phyloP scores from a whole-genome alignment of 2,888 invertebrate species.

The Norana najaformis region DNA sequence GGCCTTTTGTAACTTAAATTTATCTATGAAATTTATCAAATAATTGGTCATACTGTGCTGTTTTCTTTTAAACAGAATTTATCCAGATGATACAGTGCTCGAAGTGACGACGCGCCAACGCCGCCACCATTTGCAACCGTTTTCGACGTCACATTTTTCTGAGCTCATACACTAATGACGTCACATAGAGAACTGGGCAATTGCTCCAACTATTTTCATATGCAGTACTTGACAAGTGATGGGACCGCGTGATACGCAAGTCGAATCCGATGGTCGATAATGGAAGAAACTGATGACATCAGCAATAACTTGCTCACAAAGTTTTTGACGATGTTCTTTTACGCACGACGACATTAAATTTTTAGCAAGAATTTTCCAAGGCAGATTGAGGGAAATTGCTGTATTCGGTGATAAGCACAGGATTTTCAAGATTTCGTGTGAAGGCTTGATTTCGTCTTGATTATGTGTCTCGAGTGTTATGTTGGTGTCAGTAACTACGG shows the following conservation, averaged over 20 bases:
- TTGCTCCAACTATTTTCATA: slow-evolving; percentile 13
- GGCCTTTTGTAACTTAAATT: background rate
- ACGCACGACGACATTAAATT: background rate
- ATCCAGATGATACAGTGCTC: background rate
- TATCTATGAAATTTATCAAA: background rate
- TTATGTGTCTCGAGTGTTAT: background rate
- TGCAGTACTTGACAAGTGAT: background rate
- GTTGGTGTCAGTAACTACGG: background rate
- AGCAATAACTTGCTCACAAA: slow-evolving; percentile 13
- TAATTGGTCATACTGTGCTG: too few relatives aligned
- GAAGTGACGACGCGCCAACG: background rate
- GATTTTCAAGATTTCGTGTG: background rate
- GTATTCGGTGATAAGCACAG: background rate
- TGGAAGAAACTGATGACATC: slow-evolving; percentile 3
- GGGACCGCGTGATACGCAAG: background rate
- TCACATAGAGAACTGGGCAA: background rate
- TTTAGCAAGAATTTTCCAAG: background rate
- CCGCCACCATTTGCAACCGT: background rate
- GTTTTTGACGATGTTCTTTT: background rate
- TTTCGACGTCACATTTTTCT: background rate
- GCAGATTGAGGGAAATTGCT: background rate
- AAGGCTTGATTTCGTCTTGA: background rate
- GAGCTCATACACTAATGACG: slow-evolving; percentile 13
- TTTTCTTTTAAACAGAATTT: background rate
- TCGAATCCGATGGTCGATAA: background rate